Base-by-base conservation (phyloP, 2,797 vertebrate species). In the Alcedo atthis region DNA sequence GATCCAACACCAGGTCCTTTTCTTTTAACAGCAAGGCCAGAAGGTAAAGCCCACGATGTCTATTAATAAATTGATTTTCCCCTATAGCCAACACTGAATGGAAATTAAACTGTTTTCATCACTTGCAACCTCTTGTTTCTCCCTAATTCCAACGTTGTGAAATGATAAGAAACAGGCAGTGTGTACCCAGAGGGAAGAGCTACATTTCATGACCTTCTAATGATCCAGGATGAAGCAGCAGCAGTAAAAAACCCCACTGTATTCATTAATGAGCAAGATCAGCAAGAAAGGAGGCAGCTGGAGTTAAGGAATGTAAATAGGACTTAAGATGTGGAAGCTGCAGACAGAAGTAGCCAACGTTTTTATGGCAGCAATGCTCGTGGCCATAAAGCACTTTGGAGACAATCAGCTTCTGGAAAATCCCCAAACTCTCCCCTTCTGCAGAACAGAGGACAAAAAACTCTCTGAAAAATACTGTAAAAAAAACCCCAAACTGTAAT, bases 151-250 rank as follows among this genome's bases (percentile, higher is more conserved):
- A 8, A 49, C 54, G 54, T n/a, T 91, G 92, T 85, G 76, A 95
- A 97, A 94, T 59, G 83, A 95, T 59, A 57, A 71, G 70, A 79
- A 96, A 64, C 79, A 92, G 91, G n/a, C 81, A 86, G 86, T 59
- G 57, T 55, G 87, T 55, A 55, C 64, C 92, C 86, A 89, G 33
- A 42, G 91, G 85, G 68, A 94, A 94, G 84, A 96, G 95, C 61
- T 94, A 74, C 51, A 75, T 93, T 85, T 89, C 90, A 77, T 83
- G 87, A 93, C 75, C 89, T 67, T 74, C 18, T 95, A 92, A 95
- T 85, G 89, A 96, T 93, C 75, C 45, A 79, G 89, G 75, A 89
- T 78, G 76, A 91, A 73, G 87, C 87, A 87, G 87, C 92, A 78
- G 87, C 79, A 90, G 80, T 90, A 86, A 96, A 68, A 69, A 32